Base-by-base conservation (phyloP, 2,888 invertebrate genomes). In the Drosophila parthenogenetica region DNA sequence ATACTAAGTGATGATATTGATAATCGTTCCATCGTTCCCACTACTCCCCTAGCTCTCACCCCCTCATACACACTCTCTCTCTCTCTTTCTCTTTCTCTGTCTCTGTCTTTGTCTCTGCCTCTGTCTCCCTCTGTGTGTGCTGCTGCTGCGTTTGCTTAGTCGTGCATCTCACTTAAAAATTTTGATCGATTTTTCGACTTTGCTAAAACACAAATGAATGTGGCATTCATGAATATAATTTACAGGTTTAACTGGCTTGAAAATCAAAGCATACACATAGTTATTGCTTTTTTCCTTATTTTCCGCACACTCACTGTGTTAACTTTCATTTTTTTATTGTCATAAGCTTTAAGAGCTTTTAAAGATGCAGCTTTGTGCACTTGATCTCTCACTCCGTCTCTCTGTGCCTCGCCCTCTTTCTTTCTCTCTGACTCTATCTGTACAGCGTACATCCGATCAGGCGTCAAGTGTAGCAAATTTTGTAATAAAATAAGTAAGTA, bases 311-410 rank as follows among this genome's bases (percentile, higher is more conserved):
- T 42, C 10, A 25, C 16, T 32, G 32, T 45, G 78, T 63, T 80
- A 64, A 86, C 80, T 86, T 86, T 80, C 81, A 67, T 82, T 80
- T 86, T 73, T 32, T 39, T 35, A 35, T 58, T 50, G 37, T 2
- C 14, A 8, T 8, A 29, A 5, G 35, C 13, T 42, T 37, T 1
- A 13, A 10, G 46, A 51, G 42, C 60, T 22, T 22, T 5, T 5
- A 22, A 5, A 22, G 22, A 5, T 29, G 19, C 14, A n/a, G 1
- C 11, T 29, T 19, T 16, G 2, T 5, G 16, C 11, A 22, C 22
- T 22, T 3, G 22, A 1, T 22, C 22, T 22, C 22, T 22, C 22
- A 22, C 22, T 22, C 22, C 5, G 1, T 22, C 22, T 22, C 22
- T 22, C 22, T 22, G 22, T 22, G 5, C 5, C 22, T 22, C 5